Evolutionary conservation across 2,888 invertebrate species (phyloP).

Genomic region (Lamellibrachia satsuma): DNA sequence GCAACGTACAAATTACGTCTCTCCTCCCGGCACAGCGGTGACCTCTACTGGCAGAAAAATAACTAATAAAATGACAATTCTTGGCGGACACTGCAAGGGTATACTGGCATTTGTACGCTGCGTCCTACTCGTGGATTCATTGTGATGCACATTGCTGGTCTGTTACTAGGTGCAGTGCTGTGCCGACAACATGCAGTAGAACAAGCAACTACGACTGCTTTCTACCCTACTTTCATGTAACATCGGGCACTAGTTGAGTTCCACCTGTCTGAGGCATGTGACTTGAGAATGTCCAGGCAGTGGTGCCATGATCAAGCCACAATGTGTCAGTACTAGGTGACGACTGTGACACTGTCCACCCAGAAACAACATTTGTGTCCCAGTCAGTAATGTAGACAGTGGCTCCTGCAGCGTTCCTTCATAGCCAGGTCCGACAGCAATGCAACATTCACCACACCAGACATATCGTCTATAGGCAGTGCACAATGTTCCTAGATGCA

Average conservation of each 20-base stretch:
- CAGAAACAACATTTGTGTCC: neutral
- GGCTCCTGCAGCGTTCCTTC: neutral
- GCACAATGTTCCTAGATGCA: neutral
- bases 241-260: neutral
- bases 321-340: neutral
- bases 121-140: neutral
- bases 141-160: neutral
- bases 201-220: neutral
- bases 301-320: neutral
- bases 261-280: neutral
- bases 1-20: neutral
- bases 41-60: constrained; percentile 7
- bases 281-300: neutral
- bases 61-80: neutral
- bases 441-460: neutral
- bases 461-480: neutral
- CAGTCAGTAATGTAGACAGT: neutral
- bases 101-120: neutral
- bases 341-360: neutral
- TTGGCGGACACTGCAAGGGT: neutral
- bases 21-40: neutral
- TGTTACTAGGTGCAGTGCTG: neutral
- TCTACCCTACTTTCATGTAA: neutral
- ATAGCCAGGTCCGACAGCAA: neutral
- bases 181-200: neutral